Conservation (phyloP, 2,797 vertebrate species). For the Eurystomus glaucurus region DNA sequence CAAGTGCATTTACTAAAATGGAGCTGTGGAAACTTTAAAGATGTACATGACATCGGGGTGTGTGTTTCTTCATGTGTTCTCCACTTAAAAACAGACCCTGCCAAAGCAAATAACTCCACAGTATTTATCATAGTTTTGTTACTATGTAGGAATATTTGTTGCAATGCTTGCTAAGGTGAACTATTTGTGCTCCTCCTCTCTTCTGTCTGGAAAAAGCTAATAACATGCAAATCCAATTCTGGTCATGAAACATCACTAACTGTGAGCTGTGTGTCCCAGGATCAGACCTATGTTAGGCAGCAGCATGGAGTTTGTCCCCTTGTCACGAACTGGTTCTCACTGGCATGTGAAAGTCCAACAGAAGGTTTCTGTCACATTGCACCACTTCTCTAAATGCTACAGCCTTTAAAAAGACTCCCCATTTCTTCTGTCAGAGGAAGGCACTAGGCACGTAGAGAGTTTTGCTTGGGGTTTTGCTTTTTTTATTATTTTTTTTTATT, state of each 20-base stretch:
- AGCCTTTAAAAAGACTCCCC: not conserved
- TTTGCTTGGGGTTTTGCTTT: not conserved
- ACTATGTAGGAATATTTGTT: conserved; percentile 64
- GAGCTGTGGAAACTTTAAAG: conserved; percentile 57
- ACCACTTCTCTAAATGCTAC: not conserved
- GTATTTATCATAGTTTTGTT: conserved; percentile 75
- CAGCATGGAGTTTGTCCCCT: not conserved
- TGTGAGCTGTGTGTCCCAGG: not conserved
- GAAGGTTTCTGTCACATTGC: not conserved
- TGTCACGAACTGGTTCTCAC: not conserved
- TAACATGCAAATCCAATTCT: not conserved
- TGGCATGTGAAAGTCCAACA: not conserved
- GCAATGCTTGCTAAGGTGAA: conserved; percentile 49
- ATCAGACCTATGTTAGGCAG: not conserved
- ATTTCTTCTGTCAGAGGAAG: not conserved
- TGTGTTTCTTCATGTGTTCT: conserved; percentile 73
- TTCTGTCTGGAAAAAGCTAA: conserved; percentile 39
- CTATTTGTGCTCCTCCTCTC: conserved; percentile 18
- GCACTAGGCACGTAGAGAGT: not conserved
- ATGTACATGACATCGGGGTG: conserved; percentile 47
- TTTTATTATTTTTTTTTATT: not conserved
- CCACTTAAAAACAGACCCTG: conserved; percentile 40
- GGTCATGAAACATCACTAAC: conserved; percentile 2
- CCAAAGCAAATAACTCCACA: conserved; percentile 74
- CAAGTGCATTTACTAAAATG: conserved; percentile 22